Conservation (phyloP, 1,140 invertebrate species). For the Melipona quadrifasciata region DNA sequence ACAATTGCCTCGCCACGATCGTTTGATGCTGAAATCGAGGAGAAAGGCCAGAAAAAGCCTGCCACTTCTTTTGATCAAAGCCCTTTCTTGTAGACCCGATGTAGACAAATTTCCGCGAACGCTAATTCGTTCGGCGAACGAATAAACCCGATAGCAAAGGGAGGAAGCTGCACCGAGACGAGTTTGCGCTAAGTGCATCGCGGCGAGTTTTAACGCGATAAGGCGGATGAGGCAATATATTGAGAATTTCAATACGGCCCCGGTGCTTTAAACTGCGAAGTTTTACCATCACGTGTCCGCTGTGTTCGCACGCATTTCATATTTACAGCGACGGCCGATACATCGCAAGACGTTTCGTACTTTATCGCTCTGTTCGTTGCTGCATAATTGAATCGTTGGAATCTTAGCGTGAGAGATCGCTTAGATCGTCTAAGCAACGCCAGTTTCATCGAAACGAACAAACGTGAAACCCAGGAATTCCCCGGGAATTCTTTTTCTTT, state of each 20-base stretch:
- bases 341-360: neutral
- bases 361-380: neutral
- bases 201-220: neutral
- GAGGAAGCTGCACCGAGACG: neutral
- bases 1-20: too few relatives aligned
- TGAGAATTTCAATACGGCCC: constrained; percentile 20
- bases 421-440: neutral
- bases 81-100: neutral
- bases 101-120: neutral
- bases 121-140: neutral
- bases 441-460: neutral
- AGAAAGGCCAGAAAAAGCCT: too few relatives aligned
- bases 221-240: constrained; percentile 1
- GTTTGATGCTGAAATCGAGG: too few relatives aligned
- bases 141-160: neutral
- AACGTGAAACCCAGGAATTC: neutral
- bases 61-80: too few relatives aligned
- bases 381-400: neutral
- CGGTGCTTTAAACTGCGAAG: constrained; percentile 23
- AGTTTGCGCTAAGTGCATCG: neutral
- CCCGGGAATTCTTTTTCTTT: too few relatives aligned
- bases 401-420: too few relatives aligned
- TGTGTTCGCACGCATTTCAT: neutral
- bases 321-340: neutral
- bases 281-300: neutral